Evolutionary conservation across 2,888 invertebrate genomes (phyloP).

Genomic region (Encarsia formosa): DNA sequence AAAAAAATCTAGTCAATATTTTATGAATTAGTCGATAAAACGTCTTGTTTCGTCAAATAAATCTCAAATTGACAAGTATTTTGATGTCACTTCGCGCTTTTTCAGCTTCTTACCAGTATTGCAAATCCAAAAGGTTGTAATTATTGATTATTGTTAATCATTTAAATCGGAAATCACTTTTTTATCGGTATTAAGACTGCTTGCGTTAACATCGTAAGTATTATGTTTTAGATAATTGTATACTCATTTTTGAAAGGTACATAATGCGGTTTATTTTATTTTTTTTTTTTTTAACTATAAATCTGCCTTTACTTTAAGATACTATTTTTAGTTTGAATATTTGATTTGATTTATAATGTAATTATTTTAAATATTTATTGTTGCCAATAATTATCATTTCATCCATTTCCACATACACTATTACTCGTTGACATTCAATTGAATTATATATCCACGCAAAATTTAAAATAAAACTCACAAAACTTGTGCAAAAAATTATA

Average conservation of each 20-base stretch:
- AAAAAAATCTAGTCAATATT: conserved; percentile 18
- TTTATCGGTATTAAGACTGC: conserved; percentile 5
- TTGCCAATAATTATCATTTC: conserved; percentile 11
- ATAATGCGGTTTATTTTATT: conserved; percentile 11
- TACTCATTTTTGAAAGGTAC: conserved; percentile 5
- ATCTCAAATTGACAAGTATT: conserved; percentile 5
- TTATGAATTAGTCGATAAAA: conserved; percentile 7
- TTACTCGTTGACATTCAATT: background rate
- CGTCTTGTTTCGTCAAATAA: conserved; percentile 13
- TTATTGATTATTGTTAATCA: conserved; percentile 17
- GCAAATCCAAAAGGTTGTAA: conserved; percentile 12
- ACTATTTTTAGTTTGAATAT: conserved; percentile 16
- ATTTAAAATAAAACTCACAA: background rate
- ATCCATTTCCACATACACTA: background rate
- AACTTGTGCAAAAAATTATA: background rate
- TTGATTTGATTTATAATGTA: conserved; percentile 13
- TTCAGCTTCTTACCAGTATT: conserved; percentile 12
- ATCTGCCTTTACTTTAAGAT: conserved; percentile 22
- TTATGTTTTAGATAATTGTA: conserved; percentile 13
- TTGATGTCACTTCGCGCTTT: conserved; percentile 20
- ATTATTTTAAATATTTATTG: conserved; percentile 17
- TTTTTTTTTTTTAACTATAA: conserved; percentile 14
- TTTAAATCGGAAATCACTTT: conserved; percentile 16
- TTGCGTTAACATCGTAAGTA: conserved; percentile 2
- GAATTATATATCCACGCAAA: background rate